Evolutionary conservation across 2,113 vertebrate genomes (phyloP).

Genomic region (Helogale parvula): DNA sequence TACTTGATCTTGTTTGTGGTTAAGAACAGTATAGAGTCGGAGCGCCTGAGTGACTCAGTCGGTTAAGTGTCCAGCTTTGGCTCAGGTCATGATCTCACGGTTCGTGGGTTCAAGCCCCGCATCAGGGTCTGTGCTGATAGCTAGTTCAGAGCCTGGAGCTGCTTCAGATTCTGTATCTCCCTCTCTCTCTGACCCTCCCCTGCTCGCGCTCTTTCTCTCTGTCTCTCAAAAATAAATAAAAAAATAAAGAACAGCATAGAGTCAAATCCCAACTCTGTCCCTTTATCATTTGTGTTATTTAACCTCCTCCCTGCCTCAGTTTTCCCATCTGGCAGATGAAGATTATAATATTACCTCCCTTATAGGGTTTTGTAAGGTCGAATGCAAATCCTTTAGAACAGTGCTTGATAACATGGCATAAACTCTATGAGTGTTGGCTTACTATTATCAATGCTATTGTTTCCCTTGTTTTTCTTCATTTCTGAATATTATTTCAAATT

Average conservation of each 20-base stretch:
- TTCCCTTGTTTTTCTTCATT: background rate
- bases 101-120: no score
- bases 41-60: no score
- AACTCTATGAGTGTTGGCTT: background rate
- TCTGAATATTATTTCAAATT: constrained; percentile 10
- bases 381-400: background rate
- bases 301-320: background rate
- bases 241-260: background rate
- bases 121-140: no score
- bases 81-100: no score
- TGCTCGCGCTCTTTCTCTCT: no score
- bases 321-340: background rate
- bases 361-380: background rate
- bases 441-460: background rate
- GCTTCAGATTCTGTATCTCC: no score
- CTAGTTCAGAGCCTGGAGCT: no score
- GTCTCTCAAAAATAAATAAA: no score
- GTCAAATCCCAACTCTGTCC: background rate
- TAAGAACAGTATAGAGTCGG: background rate
- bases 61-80: no score
- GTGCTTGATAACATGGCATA: background rate
- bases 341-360: background rate
- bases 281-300: background rate
- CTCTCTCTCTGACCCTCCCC: no score
- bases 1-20: background rate